phyloP scores from a whole-genome alignment of 2,113 vertebrate genomes.

The Arizona elegans region DNA sequence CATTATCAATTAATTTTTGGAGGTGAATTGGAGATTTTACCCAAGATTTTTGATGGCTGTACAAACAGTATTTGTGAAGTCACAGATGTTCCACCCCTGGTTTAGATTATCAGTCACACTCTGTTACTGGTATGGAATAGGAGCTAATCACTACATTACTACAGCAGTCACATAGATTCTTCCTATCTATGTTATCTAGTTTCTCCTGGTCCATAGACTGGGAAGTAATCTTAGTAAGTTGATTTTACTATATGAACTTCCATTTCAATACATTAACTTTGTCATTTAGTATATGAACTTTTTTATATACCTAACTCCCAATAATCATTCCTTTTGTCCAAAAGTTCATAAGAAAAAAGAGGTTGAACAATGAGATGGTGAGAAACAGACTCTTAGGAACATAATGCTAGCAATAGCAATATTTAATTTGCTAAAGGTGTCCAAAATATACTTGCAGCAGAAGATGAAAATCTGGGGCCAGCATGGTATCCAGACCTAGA shows the following conservation, averaged over 20 bases:
- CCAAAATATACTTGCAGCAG: neutral
- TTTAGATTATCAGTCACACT: neutral
- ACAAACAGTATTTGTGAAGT: neutral
- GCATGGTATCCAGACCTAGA: neutral
- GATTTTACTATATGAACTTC: neutral
- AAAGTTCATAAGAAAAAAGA: neutral
- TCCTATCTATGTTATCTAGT: neutral
- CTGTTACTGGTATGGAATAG: neutral
- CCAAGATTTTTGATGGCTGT: neutral
- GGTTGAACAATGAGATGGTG: neutral
- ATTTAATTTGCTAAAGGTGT: neutral
- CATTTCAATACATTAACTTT: neutral
- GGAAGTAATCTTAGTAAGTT: neutral
- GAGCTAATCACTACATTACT: neutral
- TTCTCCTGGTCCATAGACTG: neutral
- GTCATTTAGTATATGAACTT: neutral
- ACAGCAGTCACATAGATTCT: neutral
- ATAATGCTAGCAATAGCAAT: neutral
- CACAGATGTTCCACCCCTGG: neutral
- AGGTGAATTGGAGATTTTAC: neutral
- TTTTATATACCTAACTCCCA: neutral
- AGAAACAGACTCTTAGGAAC: neutral
- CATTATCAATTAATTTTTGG: neutral
- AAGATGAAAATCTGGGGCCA: slow-evolving; percentile 16
- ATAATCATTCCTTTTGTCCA: neutral